Conservation (phyloP, 2,888 invertebrate species). For the Anagyrus pseudococci region DNA sequence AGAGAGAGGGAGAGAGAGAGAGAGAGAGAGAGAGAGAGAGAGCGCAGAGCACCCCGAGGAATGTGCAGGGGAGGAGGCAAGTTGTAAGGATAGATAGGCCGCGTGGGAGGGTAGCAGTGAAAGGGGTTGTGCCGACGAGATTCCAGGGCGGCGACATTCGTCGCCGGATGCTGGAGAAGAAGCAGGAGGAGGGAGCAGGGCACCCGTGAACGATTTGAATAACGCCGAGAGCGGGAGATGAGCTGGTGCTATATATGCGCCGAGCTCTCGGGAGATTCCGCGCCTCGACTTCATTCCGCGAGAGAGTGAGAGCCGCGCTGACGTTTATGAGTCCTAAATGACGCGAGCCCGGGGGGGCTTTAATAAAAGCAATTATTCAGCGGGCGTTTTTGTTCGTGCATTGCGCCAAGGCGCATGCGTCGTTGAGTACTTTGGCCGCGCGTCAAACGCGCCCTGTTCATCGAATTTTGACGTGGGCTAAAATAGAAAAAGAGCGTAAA, state of each 20-base stretch:
- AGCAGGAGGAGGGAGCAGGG: constrained; percentile 13
- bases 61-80: no score
- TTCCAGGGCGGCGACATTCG: constrained; percentile 27
- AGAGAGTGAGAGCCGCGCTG: no score
- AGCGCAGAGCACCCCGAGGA: constrained; percentile 62
- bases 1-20: not conserved
- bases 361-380: constrained; percentile 15
- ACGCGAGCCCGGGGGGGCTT: constrained; percentile 8
- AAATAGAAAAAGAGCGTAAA: not conserved
- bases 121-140: constrained; percentile 41
- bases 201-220: constrained; percentile 40
- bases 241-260: constrained; percentile 18
- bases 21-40: constrained; percentile 18
- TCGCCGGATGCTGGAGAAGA: constrained; percentile 19
- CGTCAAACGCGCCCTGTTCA: no score
- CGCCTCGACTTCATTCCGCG: not conserved
- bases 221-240: constrained; percentile 31
- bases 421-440: no score
- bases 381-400: not conserved
- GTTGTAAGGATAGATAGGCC: constrained; percentile 59
- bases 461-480: not conserved
- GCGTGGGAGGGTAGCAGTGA: constrained; percentile 40
- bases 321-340: constrained; percentile 15
- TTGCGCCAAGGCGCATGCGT: no score
- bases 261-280: constrained; percentile 13